phyloP scores from a whole-genome alignment of 2,888 invertebrate species.

The Agonopterix alstromeriana region DNA sequence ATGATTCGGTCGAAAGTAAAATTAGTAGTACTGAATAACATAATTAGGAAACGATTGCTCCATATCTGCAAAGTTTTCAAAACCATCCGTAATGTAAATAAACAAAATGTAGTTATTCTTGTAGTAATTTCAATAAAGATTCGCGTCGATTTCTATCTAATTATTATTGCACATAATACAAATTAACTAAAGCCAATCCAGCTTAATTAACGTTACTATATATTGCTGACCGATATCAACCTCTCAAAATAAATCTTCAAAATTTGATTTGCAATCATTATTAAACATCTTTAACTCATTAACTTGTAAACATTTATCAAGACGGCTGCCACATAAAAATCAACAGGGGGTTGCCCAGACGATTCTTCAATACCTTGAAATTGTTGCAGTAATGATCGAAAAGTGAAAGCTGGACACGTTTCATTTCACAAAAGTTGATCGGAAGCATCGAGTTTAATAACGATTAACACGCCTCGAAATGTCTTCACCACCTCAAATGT shows the following conservation, averaged over 20 bases:
- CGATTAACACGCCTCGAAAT: conserved; percentile 44
- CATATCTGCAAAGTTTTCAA: too few species aligned
- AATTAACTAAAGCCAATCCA: too few species aligned
- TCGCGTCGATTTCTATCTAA: too few species aligned
- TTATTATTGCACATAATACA: not conserved
- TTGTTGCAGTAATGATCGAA: conserved; percentile 49
- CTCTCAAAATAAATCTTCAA: too few species aligned
- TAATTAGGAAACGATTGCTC: too few species aligned
- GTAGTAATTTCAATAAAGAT: too few species aligned
- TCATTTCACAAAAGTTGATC: conserved; percentile 50
- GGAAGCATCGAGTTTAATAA: conserved; percentile 55
- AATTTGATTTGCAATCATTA: too few species aligned
- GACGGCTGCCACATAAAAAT: conserved; percentile 13
- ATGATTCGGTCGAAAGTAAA: too few species aligned
- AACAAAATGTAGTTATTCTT: not conserved
- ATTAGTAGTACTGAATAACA: too few species aligned
- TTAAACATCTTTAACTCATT: not conserved
- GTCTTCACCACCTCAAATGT: not conserved
- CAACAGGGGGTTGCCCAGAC: conserved; percentile 26
- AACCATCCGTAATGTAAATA: not conserved
- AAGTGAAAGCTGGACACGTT: conserved; percentile 58
- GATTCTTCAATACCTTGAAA: conserved; percentile 3
- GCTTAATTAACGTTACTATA: too few species aligned
- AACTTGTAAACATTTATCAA: conserved; percentile 7
- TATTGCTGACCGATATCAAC: too few species aligned